Evolutionary conservation across 2,888 invertebrate genomes (phyloP).

Genomic region (Caenorhabditis plicata): DNA sequence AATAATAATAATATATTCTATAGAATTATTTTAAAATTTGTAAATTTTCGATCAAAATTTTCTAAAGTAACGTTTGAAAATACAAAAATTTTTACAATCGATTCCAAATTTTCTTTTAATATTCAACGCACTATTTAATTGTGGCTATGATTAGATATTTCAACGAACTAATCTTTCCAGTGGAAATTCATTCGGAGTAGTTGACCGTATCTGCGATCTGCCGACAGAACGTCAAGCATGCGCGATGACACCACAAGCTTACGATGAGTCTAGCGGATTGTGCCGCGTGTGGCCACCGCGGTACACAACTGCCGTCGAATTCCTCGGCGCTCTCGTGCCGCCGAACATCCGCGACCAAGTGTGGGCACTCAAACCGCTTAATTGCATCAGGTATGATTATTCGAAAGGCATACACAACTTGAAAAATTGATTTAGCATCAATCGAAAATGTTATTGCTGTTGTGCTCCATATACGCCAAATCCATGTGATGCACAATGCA

Average conservation of each 20-base stretch:
- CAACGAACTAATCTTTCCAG: constrained; percentile 36
- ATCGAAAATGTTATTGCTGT: constrained; percentile 57
- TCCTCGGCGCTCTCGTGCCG: constrained; percentile 55
- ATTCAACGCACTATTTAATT: not conserved
- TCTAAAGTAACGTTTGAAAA: too few species aligned
- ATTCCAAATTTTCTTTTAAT: not conserved
- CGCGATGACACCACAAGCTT: constrained; percentile 59
- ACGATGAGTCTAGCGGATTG: constrained; percentile 38
- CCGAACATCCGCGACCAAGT: constrained; percentile 54
- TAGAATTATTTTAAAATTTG: too few species aligned
- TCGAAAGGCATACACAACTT: not conserved
- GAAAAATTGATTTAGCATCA: constrained; percentile 39
- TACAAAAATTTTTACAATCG: not conserved
- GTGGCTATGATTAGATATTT: too few species aligned
- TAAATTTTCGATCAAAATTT: too few species aligned
- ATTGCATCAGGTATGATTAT: constrained; percentile 50
- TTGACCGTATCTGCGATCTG: constrained; percentile 58
- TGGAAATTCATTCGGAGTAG: constrained; percentile 57
- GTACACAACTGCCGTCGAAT: constrained; percentile 48
- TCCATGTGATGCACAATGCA: constrained; percentile 57
- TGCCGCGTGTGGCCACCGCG: constrained; percentile 61
- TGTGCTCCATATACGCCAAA: constrained; percentile 58
- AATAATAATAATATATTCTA: too few species aligned
- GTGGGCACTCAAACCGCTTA: constrained; percentile 55
- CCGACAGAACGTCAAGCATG: constrained; percentile 60